Percentiles rank a stretch among this genome's conserved stretches.
phyloP scores from a whole-genome alignment of 2,888 invertebrate species.

The Apocheima hispidaria region DNA sequence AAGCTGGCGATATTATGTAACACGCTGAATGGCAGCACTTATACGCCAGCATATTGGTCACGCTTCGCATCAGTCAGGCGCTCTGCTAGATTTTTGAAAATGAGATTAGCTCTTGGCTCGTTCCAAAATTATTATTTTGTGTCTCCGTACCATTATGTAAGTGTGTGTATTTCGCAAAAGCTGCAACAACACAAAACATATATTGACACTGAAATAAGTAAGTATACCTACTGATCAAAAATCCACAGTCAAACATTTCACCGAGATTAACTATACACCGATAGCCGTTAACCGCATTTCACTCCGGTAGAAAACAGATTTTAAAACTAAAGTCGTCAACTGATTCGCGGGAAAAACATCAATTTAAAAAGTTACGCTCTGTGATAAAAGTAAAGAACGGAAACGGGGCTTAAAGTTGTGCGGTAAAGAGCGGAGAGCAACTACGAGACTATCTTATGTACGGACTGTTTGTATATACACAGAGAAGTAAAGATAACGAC shows the following conservation, averaged over 20 bases:
- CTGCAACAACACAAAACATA: not conserved
- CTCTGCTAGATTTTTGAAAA: no score
- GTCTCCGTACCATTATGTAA: no score
- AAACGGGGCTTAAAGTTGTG: slow-evolving; percentile 56
- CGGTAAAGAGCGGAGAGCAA: slow-evolving; percentile 50
- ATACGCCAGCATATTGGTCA: no score
- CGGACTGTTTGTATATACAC: no score
- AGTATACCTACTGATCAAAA: no score
- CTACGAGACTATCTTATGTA: slow-evolving; percentile 4
- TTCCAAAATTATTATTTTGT: no score
- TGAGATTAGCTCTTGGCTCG: no score
- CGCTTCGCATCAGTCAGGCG: no score
- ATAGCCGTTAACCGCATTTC: slow-evolving; percentile 57
- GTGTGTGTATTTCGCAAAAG: not conserved
- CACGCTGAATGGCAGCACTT: no score
- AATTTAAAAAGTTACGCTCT: slow-evolving; percentile 63
- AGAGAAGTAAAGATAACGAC: not conserved
- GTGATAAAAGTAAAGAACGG: slow-evolving; percentile 58
- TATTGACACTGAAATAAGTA: not conserved
- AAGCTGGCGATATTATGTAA: no score
- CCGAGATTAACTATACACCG: slow-evolving; percentile 38
- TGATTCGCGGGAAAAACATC: slow-evolving; percentile 66
- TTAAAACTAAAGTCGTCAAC: slow-evolving; percentile 63
- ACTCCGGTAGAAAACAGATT: slow-evolving; percentile 63
- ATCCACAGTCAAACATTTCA: slow-evolving; percentile 26